These are phyloP conservation scores for Scaptomyza tumidula DNA, from an alignment of 2,888 invertebrate species.

Conservation along the genomic window DNA sequence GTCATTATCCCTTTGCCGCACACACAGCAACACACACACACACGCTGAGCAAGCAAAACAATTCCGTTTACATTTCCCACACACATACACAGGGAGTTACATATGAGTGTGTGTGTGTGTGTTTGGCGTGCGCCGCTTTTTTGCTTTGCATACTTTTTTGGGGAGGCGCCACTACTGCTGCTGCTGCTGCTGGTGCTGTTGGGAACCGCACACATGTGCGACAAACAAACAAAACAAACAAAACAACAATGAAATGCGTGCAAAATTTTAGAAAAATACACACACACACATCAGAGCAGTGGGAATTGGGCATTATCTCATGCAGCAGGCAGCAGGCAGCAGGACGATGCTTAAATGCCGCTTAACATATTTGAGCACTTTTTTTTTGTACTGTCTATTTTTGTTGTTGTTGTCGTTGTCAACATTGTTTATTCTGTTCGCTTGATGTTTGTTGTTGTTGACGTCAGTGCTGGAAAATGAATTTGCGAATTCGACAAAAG, in stretches of 20 bases:
- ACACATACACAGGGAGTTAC: constrained; percentile 11
- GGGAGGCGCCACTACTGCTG: constrained; percentile 23
- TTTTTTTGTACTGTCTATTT: constrained; percentile 13
- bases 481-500: constrained; percentile 47
- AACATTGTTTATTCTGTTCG: constrained; percentile 61
- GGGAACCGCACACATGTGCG: constrained; percentile 76
- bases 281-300: constrained; percentile 36
- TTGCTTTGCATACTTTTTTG: constrained; percentile 74
- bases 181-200: constrained; percentile 38
- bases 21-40: constrained; percentile 30
- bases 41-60: constrained; percentile 74
- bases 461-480: constrained; percentile 37
- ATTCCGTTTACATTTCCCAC: constrained; percentile 79
- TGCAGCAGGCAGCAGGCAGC: constrained; percentile 50
- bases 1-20: constrained; percentile 75
- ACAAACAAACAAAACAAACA: constrained; percentile 66
- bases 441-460: constrained; percentile 35
- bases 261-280: constrained; percentile 79
- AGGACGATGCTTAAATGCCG: constrained; percentile 69
- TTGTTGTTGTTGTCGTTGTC: constrained; percentile 39
- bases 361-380: constrained; percentile 74
- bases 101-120: not conserved
- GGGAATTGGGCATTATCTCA: constrained; percentile 62
- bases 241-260: constrained; percentile 73
- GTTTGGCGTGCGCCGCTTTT: constrained; percentile 65